phyloP scores from a whole-genome alignment of 2,888 invertebrate genomes.

The Limnephilus rhombicus region DNA sequence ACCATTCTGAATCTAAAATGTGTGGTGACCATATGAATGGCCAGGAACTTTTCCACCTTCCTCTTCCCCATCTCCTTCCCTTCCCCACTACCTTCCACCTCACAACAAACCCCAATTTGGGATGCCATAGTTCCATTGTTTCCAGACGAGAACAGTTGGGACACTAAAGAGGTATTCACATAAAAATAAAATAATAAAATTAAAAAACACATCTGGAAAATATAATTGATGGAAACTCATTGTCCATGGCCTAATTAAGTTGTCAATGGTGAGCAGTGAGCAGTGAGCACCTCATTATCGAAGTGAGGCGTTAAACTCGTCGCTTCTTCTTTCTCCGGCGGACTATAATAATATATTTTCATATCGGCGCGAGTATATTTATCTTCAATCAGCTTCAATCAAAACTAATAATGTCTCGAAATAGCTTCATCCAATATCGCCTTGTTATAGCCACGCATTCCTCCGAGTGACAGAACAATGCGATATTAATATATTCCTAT shows the following conservation, averaged over 20 bases:
- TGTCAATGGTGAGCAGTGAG: not conserved
- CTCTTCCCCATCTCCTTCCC: no score
- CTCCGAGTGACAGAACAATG: not conserved
- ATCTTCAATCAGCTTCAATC: constrained; percentile 62
- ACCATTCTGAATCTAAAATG: no score
- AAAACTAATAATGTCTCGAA: constrained; percentile 59
- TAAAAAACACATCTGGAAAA: no score
- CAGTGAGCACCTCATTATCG: not conserved
- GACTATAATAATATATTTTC: not conserved
- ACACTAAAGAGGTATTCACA: no score
- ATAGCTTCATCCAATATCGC: constrained; percentile 47
- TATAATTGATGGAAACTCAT: not conserved
- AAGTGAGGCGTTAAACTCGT: not conserved
- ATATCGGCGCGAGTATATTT: constrained; percentile 36
- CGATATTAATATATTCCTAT: not conserved
- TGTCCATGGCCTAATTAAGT: not conserved
- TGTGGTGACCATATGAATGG: no score
- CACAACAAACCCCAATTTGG: no score
- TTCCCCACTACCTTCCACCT: no score
- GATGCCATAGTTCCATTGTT: no score
- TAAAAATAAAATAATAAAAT: no score
- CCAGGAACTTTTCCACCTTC: no score
- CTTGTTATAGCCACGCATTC: not conserved
- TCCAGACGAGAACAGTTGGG: no score
- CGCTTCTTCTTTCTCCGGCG: not conserved